Percentiles rank a stretch among this genome's conserved stretches.
These are phyloP conservation scores for Subacronicta megacephala DNA, from an alignment of 2,888 invertebrate species.

Conservation along the genomic window DNA sequence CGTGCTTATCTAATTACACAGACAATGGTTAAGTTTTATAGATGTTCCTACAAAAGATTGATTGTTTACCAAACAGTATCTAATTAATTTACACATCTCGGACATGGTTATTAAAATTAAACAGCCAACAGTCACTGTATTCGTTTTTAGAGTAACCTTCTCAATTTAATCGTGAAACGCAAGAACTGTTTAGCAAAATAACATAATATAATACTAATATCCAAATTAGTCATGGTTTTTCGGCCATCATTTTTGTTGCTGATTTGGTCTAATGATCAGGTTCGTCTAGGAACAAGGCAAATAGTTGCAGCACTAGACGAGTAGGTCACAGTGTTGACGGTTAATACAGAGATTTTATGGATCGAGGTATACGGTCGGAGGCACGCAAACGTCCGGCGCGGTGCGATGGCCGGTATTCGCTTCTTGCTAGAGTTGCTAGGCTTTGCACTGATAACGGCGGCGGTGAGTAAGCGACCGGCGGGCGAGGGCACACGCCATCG, in stretches of 20 bases:
- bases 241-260: slow-evolving; percentile 34
- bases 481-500: slow-evolving; percentile 47
- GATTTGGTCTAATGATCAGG: slow-evolving; percentile 56
- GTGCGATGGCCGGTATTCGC: slow-evolving; percentile 61
- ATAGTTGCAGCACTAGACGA: slow-evolving; percentile 46
- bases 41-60: slow-evolving; percentile 36
- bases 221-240: slow-evolving; percentile 40
- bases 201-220: slow-evolving; percentile 29
- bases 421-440: slow-evolving; percentile 73
- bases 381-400: slow-evolving; percentile 32
- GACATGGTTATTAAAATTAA: slow-evolving; percentile 18
- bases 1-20: slow-evolving; percentile 49
- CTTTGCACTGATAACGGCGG: slow-evolving; percentile 82
- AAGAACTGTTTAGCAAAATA: slow-evolving; percentile 25
- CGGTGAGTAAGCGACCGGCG: slow-evolving; percentile 56
- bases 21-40: slow-evolving; percentile 41
- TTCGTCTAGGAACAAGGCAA: slow-evolving; percentile 28
- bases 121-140: slow-evolving; percentile 5
- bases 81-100: slow-evolving; percentile 15
- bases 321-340: slow-evolving; percentile 22
- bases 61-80: slow-evolving; percentile 28
- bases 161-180: slow-evolving; percentile 3
- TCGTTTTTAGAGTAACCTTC: neutral
- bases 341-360: slow-evolving; percentile 44
- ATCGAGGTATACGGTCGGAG: too few relatives aligned